Base-by-base conservation (phyloP, 92 coral and sea anemone genomes). In the Montipora capitata region DNA sequence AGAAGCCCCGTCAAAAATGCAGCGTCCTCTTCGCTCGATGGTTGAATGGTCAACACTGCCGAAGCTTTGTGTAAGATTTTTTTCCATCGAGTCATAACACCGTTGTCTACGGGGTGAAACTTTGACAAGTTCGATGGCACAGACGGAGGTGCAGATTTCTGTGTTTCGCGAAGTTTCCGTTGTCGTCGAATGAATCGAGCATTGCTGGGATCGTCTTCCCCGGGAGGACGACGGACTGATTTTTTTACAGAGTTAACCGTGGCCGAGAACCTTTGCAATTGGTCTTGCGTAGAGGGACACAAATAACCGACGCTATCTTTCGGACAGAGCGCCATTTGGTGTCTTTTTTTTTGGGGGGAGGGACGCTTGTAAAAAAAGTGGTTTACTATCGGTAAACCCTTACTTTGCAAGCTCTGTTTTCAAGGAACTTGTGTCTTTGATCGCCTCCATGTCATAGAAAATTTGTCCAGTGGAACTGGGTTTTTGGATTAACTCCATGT, bases 261-360 rank as follows among this genome's bases (percentile, higher is more conserved):
- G 58, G 11, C 5, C 58, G 2, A 1, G 0, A 2, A 10, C 3
- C 57, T 10, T 5, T 73, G 39, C 1, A 73, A 44, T 11, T 73
- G 78, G 1, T n/a, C 10, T 48, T n/a, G 4, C 3, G 78, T 73
- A 18, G 78, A 73, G 9, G 78, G 78, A 16, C 78, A 73, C 39
- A 73, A 7, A 4, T 44, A 45, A 4, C 7, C 58, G 10, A 16
- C 1, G 15, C 40, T 8, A 12, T 44, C 59, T 5, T 38, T 7
- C 4, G 40, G 40, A n/a, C 44, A 1, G 59, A 51, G 40, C 1
- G 39, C 40, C 73, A 68, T 68, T 7, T 13, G 5, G 42, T 27
- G 11, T 68, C 45, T 38, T 38, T 40, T 7, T 9, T 13, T 13
- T 15, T 38, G 2, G 1, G 13, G 16, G 27, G 27, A 1, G 27